Evolutionary conservation across 1,140 invertebrate species (phyloP), one percentile per base, ranked within the genome.

Genomic region (Drosophila athabasca): DNA sequence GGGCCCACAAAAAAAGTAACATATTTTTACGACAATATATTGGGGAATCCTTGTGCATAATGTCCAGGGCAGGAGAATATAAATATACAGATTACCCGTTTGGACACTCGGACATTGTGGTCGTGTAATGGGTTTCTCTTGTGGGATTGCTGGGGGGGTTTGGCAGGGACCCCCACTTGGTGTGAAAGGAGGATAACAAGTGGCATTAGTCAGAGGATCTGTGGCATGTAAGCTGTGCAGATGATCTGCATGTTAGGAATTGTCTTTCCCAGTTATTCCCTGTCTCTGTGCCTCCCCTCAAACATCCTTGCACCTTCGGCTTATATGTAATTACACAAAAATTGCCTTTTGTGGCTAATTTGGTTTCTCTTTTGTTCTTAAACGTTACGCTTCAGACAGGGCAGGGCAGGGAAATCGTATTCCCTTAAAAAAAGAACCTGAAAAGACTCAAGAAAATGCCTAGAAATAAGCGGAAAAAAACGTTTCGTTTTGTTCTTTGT

Each of bases 11-110:
- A 76, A 71, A 88, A 88, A 71, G 75, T 60, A 83, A 87, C 83
- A 88, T 88, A 88, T 89, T 88, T 88, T 88, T 89, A 89, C 84
- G 83, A 89, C 84, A 88, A 89, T 87, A 89, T 87, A 87, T 88
- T 66, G 62, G 54, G 54, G 76, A 89, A 88, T 83, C 84, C 84
- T 76, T 67, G 79, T 88, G 82, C 82, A 88, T 88, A 82, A 87
- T 87, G 71, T 79, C 51, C 67, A 70, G 62, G 68, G 65, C 79
- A 88, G 62, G 69, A 70, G 70, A 88, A 83, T 84, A 88, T 89
- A 88, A 89, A 88, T 88, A 88, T 79, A 88, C 83, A 89, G 83
- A 88, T 88, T 88, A 88, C 79, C 19, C 62, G 53, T 46, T 44
- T 58, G 78, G 59, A 55, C 78, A 79, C 46, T 71, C 62, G 43